Conservation (phyloP, 2,113 vertebrate genomes). For the Xiphophorus couchianus region DNA sequence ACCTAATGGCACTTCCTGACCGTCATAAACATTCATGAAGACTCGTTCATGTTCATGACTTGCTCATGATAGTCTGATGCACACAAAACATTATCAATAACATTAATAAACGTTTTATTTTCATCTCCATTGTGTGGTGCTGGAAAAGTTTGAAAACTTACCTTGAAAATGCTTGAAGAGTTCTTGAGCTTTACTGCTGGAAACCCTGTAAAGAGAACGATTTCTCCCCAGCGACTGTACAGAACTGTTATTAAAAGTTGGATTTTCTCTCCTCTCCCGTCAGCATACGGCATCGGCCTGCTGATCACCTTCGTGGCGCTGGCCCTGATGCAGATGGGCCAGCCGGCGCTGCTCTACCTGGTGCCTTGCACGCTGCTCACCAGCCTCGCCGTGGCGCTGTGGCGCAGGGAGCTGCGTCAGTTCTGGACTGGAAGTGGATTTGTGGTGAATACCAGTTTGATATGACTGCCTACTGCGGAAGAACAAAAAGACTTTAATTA, state of each 20-base stretch:
- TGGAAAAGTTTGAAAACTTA: too few species aligned
- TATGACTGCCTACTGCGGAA: slow-evolving; percentile 86
- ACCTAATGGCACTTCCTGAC: too few species aligned
- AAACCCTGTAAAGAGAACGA: neutral
- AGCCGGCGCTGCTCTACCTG: slow-evolving; percentile 95
- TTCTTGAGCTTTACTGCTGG: too few species aligned
- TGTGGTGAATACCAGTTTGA: slow-evolving; percentile 99
- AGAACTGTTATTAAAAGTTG: neutral
- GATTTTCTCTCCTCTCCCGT: neutral
- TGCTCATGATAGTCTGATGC: too few species aligned
- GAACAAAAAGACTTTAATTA: slow-evolving; percentile 48
- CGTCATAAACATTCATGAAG: too few species aligned
- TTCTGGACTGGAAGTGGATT: slow-evolving; percentile 99
- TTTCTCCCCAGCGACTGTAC: neutral
- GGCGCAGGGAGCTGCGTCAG: slow-evolving; percentile 89
- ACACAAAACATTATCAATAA: too few species aligned
- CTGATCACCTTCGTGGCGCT: slow-evolving; percentile 94
- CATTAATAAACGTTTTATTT: too few species aligned
- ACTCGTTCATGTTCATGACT: too few species aligned
- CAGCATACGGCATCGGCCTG: slow-evolving; percentile 94
- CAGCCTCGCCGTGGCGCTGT: slow-evolving; percentile 89
- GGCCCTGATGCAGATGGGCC: slow-evolving; percentile 93
- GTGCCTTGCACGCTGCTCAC: slow-evolving; percentile 95
- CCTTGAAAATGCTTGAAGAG: too few species aligned
- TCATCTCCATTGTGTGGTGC: too few species aligned